Conservation (phyloP, 37 sponge, comb jelly and placozoan species). For the Halisarca cf. caerulea region DNA sequence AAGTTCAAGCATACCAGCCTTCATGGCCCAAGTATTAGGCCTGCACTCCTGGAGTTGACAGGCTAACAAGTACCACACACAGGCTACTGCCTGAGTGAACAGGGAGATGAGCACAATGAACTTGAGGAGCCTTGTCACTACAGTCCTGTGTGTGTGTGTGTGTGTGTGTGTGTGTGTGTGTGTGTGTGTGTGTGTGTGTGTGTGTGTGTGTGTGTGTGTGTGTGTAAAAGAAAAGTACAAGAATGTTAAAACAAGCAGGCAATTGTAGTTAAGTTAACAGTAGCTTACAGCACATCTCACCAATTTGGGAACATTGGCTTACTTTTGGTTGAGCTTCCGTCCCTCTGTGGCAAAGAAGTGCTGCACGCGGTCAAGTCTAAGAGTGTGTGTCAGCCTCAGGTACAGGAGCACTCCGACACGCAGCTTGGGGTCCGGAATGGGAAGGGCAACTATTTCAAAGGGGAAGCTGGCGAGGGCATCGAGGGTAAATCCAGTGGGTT, state of each 20-base stretch:
- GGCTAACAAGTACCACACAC: constrained; percentile 76
- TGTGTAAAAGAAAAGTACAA: too few species aligned
- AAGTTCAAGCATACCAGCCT: constrained; percentile 4
- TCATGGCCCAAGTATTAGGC: constrained; percentile 51
- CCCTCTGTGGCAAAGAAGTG: constrained; percentile 54
- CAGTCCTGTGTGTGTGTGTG: constrained; percentile 41
- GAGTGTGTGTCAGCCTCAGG: constrained; percentile 47
- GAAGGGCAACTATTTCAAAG: constrained; percentile 52
- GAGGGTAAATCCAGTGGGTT: constrained; percentile 47
- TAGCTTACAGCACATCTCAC: too few species aligned
- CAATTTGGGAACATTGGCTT: not conserved
- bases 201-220: too few species aligned
- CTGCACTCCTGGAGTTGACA: constrained; percentile 55
- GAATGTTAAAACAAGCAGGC: too few species aligned
- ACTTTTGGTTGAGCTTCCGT: constrained; percentile 71
- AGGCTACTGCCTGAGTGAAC: constrained; percentile 68
- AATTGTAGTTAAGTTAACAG: too few species aligned
- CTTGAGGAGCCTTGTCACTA: constrained; percentile 56
- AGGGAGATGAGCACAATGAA: constrained; percentile 67
- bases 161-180: too few species aligned
- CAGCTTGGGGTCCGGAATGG: constrained; percentile 31
- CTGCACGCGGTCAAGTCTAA: constrained; percentile 49
- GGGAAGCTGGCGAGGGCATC: constrained; percentile 57
- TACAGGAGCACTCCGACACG: constrained; percentile 45
- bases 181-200: too few species aligned